phyloP scores from a whole-genome alignment of 2,113 vertebrate species.

The Paralichthys olivaceus region DNA sequence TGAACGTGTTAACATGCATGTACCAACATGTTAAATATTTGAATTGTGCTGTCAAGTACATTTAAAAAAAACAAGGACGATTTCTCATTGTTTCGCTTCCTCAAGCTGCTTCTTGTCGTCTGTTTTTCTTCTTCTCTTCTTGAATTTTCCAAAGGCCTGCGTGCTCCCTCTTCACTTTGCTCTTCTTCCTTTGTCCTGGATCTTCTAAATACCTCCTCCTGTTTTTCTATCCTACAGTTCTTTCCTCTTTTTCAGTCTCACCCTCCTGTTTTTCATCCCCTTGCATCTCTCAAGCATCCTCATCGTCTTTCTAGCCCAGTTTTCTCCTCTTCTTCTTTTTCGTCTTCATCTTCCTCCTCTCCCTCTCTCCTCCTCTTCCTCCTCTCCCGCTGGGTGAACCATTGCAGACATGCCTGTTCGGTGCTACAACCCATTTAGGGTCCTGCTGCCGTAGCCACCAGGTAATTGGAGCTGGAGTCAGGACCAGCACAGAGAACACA shows the following conservation, averaged over 20 bases:
- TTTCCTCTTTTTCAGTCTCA: not conserved
- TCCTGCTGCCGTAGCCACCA: conserved; percentile 73
- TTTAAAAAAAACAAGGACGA: not conserved
- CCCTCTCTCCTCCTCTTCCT: conserved; percentile 18
- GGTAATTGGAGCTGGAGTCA: conserved; percentile 88
- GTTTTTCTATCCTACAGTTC: not conserved
- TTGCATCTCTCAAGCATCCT: not conserved
- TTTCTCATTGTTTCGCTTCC: too few species aligned
- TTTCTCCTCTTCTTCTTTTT: conserved; percentile 2
- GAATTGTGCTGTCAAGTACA: not conserved
- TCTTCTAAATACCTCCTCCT: conserved; percentile 1
- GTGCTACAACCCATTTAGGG: conserved; percentile 89
- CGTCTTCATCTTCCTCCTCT: not conserved
- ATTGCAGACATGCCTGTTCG: conserved; percentile 87
- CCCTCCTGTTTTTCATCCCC: conserved; percentile 15
- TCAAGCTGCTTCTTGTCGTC: not conserved
- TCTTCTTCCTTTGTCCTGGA: not conserved
- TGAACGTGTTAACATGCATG: not conserved
- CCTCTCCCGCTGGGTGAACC: conserved; percentile 68
- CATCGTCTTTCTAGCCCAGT: conserved; percentile 1
- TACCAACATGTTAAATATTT: not conserved
- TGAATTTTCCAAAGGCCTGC: not conserved
- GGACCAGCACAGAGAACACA: conserved; percentile 83
- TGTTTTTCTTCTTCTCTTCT: not conserved
- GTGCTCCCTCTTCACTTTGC: not conserved